A percentile compares a stretch with the other conserved stretches of the same genome.
phyloP scores from a whole-genome alignment of 2,888 invertebrate species.

The Patella pellucida region DNA sequence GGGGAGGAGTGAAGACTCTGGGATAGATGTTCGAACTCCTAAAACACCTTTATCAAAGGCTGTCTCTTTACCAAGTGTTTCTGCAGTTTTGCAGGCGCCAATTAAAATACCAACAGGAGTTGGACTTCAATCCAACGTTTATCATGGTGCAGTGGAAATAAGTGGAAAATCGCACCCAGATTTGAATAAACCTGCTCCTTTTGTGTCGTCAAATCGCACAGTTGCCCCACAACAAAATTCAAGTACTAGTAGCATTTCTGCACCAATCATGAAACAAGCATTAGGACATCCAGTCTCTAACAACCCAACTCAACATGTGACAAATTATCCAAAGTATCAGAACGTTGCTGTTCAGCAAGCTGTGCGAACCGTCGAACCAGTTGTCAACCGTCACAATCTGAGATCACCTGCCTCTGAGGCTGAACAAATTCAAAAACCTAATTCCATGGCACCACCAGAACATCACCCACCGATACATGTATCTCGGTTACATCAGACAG shows the following conservation, averaged over 20 bases:
- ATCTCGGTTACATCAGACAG: background rate
- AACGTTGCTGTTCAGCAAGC: background rate
- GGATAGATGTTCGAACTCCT: conserved; percentile 59
- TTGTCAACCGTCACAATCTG: background rate
- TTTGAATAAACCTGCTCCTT: background rate
- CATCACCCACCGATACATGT: background rate
- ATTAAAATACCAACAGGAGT: background rate
- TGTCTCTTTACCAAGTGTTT: background rate
- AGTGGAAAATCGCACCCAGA: background rate
- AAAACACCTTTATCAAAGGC: conserved; percentile 32
- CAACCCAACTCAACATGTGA: background rate
- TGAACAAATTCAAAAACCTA: background rate
- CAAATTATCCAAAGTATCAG: background rate
- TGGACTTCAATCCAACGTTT: background rate
- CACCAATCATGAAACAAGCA: conserved; percentile 5
- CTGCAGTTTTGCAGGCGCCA: background rate
- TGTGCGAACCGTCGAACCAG: background rate
- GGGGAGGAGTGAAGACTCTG: conserved; percentile 59
- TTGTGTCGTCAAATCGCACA: background rate
- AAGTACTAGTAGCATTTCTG: background rate
- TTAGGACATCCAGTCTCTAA: background rate
- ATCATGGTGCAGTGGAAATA: background rate
- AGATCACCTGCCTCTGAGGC: background rate
- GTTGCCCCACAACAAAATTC: background rate
- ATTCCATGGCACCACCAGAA: background rate